Conservation (phyloP, 2,113 vertebrate species). For the Ceyx cyanopectus region DNA sequence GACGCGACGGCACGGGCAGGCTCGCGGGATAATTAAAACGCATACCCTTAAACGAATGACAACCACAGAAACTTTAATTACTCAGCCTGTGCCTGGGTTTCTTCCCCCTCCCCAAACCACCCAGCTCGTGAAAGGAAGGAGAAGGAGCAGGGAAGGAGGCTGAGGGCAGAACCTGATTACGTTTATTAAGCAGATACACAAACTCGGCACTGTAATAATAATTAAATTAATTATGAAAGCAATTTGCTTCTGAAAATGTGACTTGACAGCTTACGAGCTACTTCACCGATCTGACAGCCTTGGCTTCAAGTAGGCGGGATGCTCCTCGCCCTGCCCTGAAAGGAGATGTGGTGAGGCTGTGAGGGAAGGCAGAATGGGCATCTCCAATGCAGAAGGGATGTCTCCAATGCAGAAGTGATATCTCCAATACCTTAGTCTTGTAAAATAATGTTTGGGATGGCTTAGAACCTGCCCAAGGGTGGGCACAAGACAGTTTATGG, state of each 20-base stretch:
- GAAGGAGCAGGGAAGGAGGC: background rate
- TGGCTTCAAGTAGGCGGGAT: background rate
- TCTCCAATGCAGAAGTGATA: background rate
- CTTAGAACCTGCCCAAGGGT: background rate
- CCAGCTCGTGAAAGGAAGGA: background rate
- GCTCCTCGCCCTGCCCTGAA: background rate
- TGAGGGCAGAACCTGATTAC: conserved; percentile 62
- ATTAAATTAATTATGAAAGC: conserved; percentile 80
- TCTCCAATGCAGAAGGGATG: too few species aligned
- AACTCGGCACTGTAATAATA: conserved; percentile 59
- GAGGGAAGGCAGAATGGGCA: too few species aligned
- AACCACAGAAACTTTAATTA: conserved; percentile 58
- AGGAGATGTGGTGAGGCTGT: accelerated
- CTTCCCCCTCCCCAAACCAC: background rate
- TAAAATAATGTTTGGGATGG: background rate
- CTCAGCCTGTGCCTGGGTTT: background rate
- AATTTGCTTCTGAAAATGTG: conserved; percentile 70
- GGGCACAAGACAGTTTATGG: background rate
- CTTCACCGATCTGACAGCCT: background rate
- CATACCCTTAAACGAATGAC: conserved; percentile 34
- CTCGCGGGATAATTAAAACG: conserved; percentile 51
- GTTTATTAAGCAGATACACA: conserved; percentile 74
- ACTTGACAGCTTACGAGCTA: conserved; percentile 65
- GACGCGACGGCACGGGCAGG: background rate
- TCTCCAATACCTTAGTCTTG: background rate